Evolutionary conservation across 2,797 vertebrate species (phyloP), one percentile per base, ranked within the genome.

Genomic region (Chelon labrosus): DNA sequence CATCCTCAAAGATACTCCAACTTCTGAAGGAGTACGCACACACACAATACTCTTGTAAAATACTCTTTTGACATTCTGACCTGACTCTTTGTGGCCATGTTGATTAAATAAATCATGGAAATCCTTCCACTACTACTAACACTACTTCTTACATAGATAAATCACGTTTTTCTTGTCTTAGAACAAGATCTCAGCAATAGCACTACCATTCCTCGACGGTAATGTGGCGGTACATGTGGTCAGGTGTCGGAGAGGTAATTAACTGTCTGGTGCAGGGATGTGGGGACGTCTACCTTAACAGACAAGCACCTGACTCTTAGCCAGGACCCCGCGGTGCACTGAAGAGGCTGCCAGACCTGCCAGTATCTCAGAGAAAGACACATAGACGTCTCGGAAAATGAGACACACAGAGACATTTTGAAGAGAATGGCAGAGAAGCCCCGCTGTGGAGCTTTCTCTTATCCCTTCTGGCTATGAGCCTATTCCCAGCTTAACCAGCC

Each of bases 341-440:
- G 61, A 87, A 88, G 61, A 88, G 53, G 56, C 69, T 89, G 86
- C 83, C 85, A 91, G 73, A 84, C 77, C 81, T 85, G 85, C 88
- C 82, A 89, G 74, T 47, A 55, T 84, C 80, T 81, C 65, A 73
- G 47, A 85, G 53, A 69, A 47, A 72, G 56, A 76, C 61, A 58
- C 50, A 67, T 47, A 69, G 70, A 57, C 47, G 60, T 75, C 73
- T 80, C 65, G 69, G 62, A 79, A 73, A 79, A 44, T 65, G 44
- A 85, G 25, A 79, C 53, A 78, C 39, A 64, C 51, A 51, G 37
- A 65, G 61, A 77, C 79, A 80, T 84, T 86, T 77, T 80, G 46
- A 81, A 75, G 81, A 73, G 69, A 83, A 80, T 56, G 58, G 75
- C 65, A 70, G 55, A 79, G 66, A 77, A 62, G 79, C 73, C 83